Percentiles rank a stretch among this genome's conserved stretches.
These are phyloP conservation scores for Serranus cabrilla DNA, from an alignment of 2,797 vertebrate genomes.

Conservation along the genomic window DNA sequence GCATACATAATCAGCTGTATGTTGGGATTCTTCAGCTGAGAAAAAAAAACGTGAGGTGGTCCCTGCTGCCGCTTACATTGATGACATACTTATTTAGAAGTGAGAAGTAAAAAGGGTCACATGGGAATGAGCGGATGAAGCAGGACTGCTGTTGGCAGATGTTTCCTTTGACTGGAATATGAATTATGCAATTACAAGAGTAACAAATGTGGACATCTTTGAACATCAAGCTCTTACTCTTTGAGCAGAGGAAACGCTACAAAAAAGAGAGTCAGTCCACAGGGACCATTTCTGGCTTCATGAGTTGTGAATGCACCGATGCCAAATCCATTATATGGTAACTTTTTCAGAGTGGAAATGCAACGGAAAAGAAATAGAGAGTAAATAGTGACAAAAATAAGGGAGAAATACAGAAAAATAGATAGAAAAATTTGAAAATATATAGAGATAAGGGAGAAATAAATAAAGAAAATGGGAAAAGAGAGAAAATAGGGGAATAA, in stretches of 20 bases:
- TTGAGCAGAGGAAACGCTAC: conserved; percentile 1
- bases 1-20: background rate
- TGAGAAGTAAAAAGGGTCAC: conserved; percentile 28
- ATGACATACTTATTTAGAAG: conserved; percentile 24
- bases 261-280: background rate
- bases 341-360: too few relatives aligned
- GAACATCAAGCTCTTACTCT: conserved; percentile 22
- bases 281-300: background rate
- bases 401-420: too few relatives aligned
- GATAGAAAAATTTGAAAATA: too few relatives aligned
- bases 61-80: conserved; percentile 17
- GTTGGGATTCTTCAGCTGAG: conserved; percentile 9
- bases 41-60: background rate
- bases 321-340: background rate
- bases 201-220: conserved; percentile 16
- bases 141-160: conserved; percentile 5
- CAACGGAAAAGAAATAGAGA: too few relatives aligned
- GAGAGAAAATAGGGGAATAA: too few relatives aligned
- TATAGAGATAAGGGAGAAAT: too few relatives aligned
- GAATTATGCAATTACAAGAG: conserved; percentile 42
- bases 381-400: too few relatives aligned
- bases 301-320: background rate
- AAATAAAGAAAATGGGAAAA: too few relatives aligned
- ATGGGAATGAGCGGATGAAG: conserved; percentile 1
- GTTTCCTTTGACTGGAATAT: conserved; percentile 30